Evolutionary conservation across 2,888 invertebrate species (phyloP).

Genomic region (Ptychoptera contaminata): DNA sequence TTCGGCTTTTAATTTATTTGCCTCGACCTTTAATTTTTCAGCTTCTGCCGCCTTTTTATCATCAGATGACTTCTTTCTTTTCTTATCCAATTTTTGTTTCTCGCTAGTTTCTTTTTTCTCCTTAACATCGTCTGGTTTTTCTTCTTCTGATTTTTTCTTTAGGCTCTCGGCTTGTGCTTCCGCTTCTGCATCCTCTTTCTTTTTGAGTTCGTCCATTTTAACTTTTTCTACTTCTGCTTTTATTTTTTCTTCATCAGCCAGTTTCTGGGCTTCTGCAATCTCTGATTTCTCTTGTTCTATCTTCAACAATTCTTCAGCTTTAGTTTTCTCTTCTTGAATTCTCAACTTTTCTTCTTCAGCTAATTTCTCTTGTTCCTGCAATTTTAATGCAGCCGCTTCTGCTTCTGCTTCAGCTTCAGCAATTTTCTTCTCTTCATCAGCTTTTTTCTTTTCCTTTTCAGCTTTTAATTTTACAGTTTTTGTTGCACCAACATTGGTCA

Average conservation of each 20-base stretch:
- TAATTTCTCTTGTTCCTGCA: neutral
- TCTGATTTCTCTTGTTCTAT: too few species aligned
- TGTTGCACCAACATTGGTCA: too few species aligned
- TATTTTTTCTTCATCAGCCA: conserved; percentile 12
- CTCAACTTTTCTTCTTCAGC: neutral
- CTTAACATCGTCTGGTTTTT: neutral
- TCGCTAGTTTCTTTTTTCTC: neutral
- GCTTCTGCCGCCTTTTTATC: conserved; percentile 1
- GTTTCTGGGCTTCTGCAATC: conserved; percentile 8
- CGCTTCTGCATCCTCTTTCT: conserved; percentile 15
- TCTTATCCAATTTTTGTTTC: neutral
- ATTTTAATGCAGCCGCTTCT: too few species aligned
- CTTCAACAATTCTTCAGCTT: neutral
- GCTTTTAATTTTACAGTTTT: neutral
- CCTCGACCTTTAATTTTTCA: too few species aligned
- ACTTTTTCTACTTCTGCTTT: too few species aligned
- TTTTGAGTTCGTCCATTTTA: conserved; percentile 15
- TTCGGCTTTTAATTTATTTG: too few species aligned
- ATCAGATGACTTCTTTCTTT: neutral
- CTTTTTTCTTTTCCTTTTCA: neutral
- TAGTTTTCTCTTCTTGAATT: neutral
- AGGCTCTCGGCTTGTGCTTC: conserved; percentile 7
- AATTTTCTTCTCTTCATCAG: neutral
- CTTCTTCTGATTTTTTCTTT: too few species aligned
- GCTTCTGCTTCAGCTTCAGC: neutral